Evolutionary conservation across 2,113 vertebrate species (phyloP), one percentile per base, ranked within the genome.

Genomic region (Uria lomvia): DNA sequence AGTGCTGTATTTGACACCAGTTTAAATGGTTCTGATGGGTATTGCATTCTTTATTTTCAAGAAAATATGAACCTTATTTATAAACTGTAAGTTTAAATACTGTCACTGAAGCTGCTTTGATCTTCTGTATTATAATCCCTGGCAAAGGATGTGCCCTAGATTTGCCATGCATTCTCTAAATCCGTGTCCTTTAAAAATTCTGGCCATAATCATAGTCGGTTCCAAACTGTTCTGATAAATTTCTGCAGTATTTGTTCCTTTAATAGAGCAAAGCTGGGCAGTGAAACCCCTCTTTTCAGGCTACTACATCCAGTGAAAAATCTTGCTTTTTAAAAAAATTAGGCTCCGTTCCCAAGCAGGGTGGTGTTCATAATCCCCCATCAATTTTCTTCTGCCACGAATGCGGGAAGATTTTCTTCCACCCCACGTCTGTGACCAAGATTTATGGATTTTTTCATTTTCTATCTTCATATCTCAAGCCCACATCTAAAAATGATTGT

Each of bases 51-150:
- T 72, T 82, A 72, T 95, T 94, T 94, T 89, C 58, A 66, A 81
- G 34, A 60, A 91, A 87, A 62, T 75, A 32, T 7, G 32, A 89
- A 68, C 43, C 22, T 75, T 85, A 82, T 68, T 91, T 91, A n/a
- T 62, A 76, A 95, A 82, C 8, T 0, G 0, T 68, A 65, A 71
- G 15, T 86, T 88, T 91, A 65, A 92, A 91, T 62, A 56, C 49
- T 93, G 87, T 88, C 85, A 65, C 40, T 91, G 93, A 88, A 94
- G 15, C 12, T 73, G 36, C 76, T 97, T 96, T 95, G 66, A 94
- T 97, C 84, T 65, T 82, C 58, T 79, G 26, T 79, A 23, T 84
- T 85, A 53, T 85, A 93, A 90, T 94, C 53, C 50, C 45, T 58
- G 29, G 20, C 29, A 91, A 78, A 66, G 74, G 85, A 88, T 29